Base-by-base conservation (phyloP, 2,888 invertebrate species). In the Auanema freiburgensis region DNA sequence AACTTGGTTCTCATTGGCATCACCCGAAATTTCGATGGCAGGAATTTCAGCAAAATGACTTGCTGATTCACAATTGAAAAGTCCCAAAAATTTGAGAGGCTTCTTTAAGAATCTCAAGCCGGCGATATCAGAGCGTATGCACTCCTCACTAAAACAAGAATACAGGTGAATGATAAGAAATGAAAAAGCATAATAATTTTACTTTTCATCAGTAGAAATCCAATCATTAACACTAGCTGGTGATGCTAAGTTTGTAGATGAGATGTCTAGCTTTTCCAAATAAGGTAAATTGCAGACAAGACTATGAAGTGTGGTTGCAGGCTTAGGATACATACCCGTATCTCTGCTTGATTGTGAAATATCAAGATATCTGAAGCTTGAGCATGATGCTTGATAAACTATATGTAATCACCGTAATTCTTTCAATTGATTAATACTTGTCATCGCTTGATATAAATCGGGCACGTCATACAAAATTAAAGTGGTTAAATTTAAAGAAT, bases 161-260 rank as follows among this genome's bases (percentile, higher is more conserved):
- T n/a, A 33, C 33, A 33, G 10, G 10, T 3, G 21, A 46, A 16
- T 46, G 16, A 46, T 21, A 46, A 46, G 16, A 46, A 46, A 16
- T 46, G 46, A 5, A 16, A 46, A 10, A 8, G 21, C 6, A 46
- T 21, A 46, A 43, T 43, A 43, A 43, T 43, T 21, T 46, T 18
- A 46, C 46, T 18, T 46, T 21, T 46, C 46, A 46, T 21, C 16
- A 16, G 16, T 46, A 21, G 21, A 16, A 46, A 46, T 72, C 61
- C 69, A 71, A 55, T 53, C 94, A 86, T 0, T 93, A 11, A 76
- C 65, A 24, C 58, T 68, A 92, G 21, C 78, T 14, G 77, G 69
- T 0, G 94, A 93, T 46, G 94, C 93, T 71, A 97, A 87, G 87
- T 97, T 95, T 18, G 96, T 96, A 14, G 94, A 94, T 3, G 95